A percentile compares a stretch with the other conserved stretches of the same genome.
phyloP scores from a whole-genome alignment of 92 coral and sea anemone genomes.

The Palythoa heliodiscus region DNA sequence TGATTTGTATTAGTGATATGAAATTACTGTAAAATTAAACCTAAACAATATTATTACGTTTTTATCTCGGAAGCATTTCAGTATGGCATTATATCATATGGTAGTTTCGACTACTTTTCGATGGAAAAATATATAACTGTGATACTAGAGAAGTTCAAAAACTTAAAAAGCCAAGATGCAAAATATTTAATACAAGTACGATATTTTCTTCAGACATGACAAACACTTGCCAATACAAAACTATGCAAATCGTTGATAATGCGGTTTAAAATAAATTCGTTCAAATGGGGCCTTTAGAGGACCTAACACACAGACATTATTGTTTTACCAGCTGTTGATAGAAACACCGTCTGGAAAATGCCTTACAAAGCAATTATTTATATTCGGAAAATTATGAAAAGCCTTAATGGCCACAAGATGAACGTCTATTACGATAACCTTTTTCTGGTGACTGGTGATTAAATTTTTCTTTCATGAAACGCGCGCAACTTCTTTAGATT shows the following conservation, averaged over 20 bases:
- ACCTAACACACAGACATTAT: background rate
- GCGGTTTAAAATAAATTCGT: background rate
- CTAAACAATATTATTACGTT: background rate
- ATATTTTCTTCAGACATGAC: background rate
- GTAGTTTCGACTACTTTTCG: background rate
- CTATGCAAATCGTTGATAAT: background rate
- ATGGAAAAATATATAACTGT: background rate
- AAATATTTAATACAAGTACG: background rate
- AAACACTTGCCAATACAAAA: background rate
- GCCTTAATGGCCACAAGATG: background rate
- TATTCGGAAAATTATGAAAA: background rate
- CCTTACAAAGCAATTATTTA: background rate
- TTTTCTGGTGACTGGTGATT: background rate
- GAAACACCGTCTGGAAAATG: slow-evolving; percentile 4
- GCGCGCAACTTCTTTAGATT: too few species aligned
- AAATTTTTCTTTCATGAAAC: background rate
- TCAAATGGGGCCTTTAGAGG: background rate
- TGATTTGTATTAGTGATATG: too few species aligned
- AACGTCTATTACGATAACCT: background rate
- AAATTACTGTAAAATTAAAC: too few species aligned
- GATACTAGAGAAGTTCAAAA: background rate
- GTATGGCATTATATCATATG: background rate
- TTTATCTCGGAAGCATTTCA: slow-evolving; percentile 3
- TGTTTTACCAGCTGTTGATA: background rate
- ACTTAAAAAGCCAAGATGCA: background rate